phyloP scores from a whole-genome alignment of 2,888 invertebrate genomes.

The Scaptomyza parva region DNA sequence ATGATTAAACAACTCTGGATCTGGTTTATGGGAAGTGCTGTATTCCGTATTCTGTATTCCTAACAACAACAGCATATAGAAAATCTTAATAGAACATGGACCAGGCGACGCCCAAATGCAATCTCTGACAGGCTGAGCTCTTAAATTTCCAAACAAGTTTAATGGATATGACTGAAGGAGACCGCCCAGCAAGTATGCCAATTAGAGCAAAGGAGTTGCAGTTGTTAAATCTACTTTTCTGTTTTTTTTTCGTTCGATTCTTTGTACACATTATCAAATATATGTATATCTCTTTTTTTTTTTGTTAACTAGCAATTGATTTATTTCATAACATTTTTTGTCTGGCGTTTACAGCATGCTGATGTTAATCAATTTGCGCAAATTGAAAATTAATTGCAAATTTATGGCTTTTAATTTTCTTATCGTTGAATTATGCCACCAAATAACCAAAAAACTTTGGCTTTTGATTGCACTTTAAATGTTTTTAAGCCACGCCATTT shows the following conservation, averaged over 20 bases:
- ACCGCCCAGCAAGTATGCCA: constrained; percentile 3
- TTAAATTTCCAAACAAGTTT: constrained; percentile 1
- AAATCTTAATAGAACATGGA: constrained; percentile 2
- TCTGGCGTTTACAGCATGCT: constrained; percentile 60
- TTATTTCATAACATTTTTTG: constrained; percentile 62
- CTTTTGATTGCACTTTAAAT: constrained; percentile 56
- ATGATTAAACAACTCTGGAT: constrained; percentile 10
- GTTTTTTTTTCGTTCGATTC: not conserved
- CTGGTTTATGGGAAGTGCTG: constrained; percentile 37
- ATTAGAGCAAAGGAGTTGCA: constrained; percentile 13
- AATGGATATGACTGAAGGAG: constrained; percentile 16
- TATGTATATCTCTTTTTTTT: not conserved
- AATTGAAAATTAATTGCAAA: constrained; percentile 83
- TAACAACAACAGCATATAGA: not conserved
- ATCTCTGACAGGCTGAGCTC: constrained; percentile 5
- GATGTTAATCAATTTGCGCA: constrained; percentile 78
- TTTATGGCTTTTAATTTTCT: constrained; percentile 83
- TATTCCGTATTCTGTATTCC: not conserved
- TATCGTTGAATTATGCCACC: constrained; percentile 76
- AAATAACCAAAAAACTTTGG: constrained; percentile 23
- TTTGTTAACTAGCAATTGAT: constrained; percentile 43
- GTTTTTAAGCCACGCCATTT: constrained; percentile 39
- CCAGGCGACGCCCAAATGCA: constrained; percentile 8
- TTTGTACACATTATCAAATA: constrained; percentile 20
- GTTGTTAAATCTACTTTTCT: constrained; percentile 8